Evolutionary conservation across 2,888 invertebrate genomes (phyloP), one percentile per base, ranked within the genome.

Genomic region (Rhingia campestris): DNA sequence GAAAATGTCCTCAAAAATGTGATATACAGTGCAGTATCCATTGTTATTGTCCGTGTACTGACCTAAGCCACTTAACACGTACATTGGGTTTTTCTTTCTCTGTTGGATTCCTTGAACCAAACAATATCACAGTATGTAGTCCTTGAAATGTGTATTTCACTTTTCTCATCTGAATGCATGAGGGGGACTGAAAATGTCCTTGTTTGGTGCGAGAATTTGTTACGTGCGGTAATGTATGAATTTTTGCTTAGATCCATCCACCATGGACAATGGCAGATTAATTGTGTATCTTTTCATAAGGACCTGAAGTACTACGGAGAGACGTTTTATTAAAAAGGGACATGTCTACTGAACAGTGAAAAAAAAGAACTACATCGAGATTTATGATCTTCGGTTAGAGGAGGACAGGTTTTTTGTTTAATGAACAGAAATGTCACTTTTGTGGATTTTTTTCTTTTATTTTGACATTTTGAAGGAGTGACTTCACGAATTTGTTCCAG

Each of bases 1-100:
- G 45, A 22, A 49, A 43, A 45, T 37, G 47, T 32, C 37, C 47
- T 61, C 32, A 14, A 12, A 61, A 33, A 47, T 14, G 54, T 64
- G 33, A n/a, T 37, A 9, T 64, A 37, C 45, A 4, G 10, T 47
- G 6, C 37, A 12, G 43, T 30, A 14, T 4, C 30, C 69, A 39
- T 63, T 61, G 41, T 64, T 45, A 22, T 22, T 61, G 14, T 72
- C 12, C 4, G 30, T 14, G 49, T 10, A 73, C 73, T 67, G 72
- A 82, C 72, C 77, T 70, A 69, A 84, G 79, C 82, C 79, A 84
- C 82, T 84, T 84, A 74, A 39, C 82, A 74, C 82, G 69, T 58
- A 67, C 32, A n/a, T 22, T n/a, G 14, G 32, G 10, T 14, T 43
- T 35, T 33, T 51, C 39, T 39, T 66, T 64, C 49, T 45, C 22